phyloP scores from a whole-genome alignment of 2,797 vertebrate species.

The Martes flavigula region DNA sequence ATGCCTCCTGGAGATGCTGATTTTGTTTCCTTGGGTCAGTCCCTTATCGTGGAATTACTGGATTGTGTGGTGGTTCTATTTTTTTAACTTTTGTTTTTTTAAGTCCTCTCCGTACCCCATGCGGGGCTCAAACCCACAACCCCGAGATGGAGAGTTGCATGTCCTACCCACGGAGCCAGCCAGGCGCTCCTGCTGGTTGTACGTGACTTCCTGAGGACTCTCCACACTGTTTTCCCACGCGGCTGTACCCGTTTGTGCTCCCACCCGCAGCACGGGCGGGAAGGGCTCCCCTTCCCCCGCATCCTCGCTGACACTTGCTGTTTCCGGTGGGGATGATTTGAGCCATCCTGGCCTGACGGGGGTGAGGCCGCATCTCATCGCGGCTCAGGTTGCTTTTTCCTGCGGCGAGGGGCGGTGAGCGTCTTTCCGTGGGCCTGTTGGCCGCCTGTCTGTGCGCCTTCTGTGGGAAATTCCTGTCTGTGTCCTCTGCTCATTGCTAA shows the following conservation, averaged over 20 bases:
- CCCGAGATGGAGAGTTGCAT: neutral
- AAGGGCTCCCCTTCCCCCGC: too few species aligned
- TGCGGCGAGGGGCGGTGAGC: neutral
- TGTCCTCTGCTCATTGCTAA: neutral
- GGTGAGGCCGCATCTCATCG: accelerated
- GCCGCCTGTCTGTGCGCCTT: neutral
- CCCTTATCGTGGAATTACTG: too few species aligned
- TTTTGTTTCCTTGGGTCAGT: neutral
- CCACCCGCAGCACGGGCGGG: accelerated
- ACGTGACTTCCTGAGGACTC: neutral
- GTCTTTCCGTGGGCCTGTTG: neutral
- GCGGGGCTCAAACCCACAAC: neutral
- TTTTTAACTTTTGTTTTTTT: neutral
- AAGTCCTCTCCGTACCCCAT: neutral
- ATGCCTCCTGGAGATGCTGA: too few species aligned
- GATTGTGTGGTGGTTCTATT: accelerated
- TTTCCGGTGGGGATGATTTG: too few species aligned
- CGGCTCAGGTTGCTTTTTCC: neutral
- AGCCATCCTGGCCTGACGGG: accelerated
- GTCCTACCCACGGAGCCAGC: neutral
- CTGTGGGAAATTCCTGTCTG: neutral
- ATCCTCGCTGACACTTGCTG: accelerated
- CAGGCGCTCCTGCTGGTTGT: neutral
- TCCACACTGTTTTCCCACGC: accelerated
- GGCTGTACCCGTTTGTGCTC: accelerated